These are phyloP conservation scores for Agrilus mali DNA, from an alignment of 2,888 invertebrate genomes.

Conservation along the genomic window DNA sequence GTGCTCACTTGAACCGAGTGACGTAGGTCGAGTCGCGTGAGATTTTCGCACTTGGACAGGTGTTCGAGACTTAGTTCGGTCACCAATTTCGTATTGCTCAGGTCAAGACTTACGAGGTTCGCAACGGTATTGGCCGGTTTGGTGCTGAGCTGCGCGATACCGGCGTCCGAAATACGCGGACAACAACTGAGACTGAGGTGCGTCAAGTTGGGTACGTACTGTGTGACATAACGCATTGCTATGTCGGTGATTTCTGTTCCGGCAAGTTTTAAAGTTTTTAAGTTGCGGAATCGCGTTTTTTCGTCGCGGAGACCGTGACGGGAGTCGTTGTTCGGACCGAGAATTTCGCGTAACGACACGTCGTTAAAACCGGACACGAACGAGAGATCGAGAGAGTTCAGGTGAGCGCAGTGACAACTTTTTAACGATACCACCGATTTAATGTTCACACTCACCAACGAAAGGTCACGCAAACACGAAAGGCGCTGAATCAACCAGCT, in stretches of 20 bases:
- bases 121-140: constrained; percentile 55
- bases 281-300: constrained; percentile 62
- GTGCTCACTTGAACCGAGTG: constrained; percentile 71
- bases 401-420: constrained; percentile 53
- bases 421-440: constrained; percentile 18
- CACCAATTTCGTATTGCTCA: constrained; percentile 70
- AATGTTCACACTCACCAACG: constrained; percentile 55
- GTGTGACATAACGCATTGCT: constrained; percentile 62
- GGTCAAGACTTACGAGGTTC: constrained; percentile 59
- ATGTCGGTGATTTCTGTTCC: constrained; percentile 87
- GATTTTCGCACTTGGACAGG: constrained; percentile 59
- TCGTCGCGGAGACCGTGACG: constrained; percentile 64
- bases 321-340: constrained; percentile 78
- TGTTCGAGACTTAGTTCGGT: constrained; percentile 76
- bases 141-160: constrained; percentile 75
- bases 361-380: constrained; percentile 81
- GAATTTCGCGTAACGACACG: constrained; percentile 67
- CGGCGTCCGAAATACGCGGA: constrained; percentile 78
- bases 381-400: constrained; percentile 67
- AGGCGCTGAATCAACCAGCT: constrained; percentile 82
- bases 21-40: constrained; percentile 61
- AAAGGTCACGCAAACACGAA: constrained; percentile 69
- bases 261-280: constrained; percentile 63
- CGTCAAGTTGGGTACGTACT: constrained; percentile 62
- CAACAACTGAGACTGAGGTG: constrained; percentile 77